phyloP scores from a whole-genome alignment of 2,113 vertebrate species.

The Pantherophis guttatus region DNA sequence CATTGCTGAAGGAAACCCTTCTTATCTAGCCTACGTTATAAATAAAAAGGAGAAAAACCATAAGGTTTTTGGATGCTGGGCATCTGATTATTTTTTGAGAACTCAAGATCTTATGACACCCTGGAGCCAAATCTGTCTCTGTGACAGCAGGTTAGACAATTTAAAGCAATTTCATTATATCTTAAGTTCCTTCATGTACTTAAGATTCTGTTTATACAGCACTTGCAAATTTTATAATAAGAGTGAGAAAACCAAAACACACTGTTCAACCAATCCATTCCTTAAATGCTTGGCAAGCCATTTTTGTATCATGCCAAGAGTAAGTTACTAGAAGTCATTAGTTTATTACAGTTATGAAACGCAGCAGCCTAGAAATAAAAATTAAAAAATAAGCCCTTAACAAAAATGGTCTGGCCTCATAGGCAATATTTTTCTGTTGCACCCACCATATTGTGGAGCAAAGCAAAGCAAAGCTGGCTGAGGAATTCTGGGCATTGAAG shows the following conservation, averaged over 20 bases:
- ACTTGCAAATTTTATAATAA: background rate
- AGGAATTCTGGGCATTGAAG: no score
- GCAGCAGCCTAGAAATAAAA: background rate
- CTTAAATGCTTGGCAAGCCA: background rate
- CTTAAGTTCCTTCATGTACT: background rate
- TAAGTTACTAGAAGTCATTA: background rate
- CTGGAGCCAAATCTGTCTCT: background rate
- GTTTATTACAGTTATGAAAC: background rate
- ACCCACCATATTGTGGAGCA: background rate
- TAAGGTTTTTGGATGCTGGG: background rate
- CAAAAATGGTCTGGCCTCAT: background rate
- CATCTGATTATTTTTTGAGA: background rate
- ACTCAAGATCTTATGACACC: background rate
- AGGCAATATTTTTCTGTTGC: background rate
- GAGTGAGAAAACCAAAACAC: background rate
- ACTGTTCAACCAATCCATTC: background rate
- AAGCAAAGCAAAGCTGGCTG: no score
- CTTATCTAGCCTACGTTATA: background rate
- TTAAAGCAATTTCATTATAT: background rate
- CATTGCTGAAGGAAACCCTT: background rate
- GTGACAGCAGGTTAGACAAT: background rate
- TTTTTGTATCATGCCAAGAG: background rate
- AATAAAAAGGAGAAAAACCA: background rate
- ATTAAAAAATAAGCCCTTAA: background rate
- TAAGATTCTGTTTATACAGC: background rate